phyloP scores from a whole-genome alignment of 2,888 invertebrate genomes.

The Chrysopilus asiliformis region DNA sequence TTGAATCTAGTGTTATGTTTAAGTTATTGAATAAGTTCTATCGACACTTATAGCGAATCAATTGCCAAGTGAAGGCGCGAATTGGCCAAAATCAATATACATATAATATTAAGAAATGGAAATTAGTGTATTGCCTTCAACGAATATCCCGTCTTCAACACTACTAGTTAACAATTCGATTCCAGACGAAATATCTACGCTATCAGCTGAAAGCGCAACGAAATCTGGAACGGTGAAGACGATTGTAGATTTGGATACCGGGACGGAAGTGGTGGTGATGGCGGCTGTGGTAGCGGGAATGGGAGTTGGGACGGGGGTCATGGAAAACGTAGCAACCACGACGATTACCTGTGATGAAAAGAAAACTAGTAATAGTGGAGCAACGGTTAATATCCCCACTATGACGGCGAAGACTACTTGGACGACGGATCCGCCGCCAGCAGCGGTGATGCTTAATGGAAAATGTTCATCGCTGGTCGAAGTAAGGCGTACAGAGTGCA shows the following conservation, averaged over 20 bases:
- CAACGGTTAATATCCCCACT: conserved; percentile 16
- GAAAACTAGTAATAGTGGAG: conserved; percentile 10
- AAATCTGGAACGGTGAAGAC: background rate
- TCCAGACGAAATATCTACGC: background rate
- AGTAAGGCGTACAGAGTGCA: conserved; percentile 22
- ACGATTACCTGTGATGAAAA: no score
- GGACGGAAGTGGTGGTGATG: background rate
- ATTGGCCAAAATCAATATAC: no score
- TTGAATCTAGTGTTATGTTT: no score
- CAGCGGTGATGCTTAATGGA: conserved; percentile 3
- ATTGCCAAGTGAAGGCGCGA: no score
- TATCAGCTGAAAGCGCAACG: background rate
- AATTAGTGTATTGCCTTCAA: background rate
- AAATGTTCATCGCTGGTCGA: conserved; percentile 13
- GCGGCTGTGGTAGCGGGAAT: conserved; percentile 1
- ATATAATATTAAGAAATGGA: background rate
- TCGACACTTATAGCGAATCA: no score
- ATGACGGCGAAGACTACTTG: background rate
- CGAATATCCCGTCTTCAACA: background rate
- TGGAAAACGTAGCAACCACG: no score
- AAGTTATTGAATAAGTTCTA: no score
- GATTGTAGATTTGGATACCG: background rate
- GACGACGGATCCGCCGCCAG: background rate
- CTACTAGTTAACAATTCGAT: background rate
- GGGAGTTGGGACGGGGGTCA: background rate